Base-by-base conservation (phyloP, 2,797 vertebrate species). In the Chloroceryle inda region DNA sequence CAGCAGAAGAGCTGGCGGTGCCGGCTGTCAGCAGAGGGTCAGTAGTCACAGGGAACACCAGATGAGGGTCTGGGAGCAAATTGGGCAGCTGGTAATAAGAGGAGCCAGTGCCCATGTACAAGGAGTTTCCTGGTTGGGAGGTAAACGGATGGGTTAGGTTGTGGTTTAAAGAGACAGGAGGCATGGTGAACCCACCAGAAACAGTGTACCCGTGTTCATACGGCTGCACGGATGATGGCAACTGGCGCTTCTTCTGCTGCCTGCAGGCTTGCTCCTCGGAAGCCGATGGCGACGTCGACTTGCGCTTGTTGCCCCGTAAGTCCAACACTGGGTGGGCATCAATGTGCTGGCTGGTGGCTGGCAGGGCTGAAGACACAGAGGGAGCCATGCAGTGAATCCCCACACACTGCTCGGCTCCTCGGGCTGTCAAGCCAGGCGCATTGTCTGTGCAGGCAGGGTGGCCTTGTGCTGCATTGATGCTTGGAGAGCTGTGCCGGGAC, bases 31-130 rank as follows among this genome's bases (percentile, higher is more conserved):
- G 98, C 96, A 98, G 98, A 64, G 99, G 97, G 98, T 99, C 99
- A 89, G 99, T 98, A 97, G 99, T 98, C 95, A 99, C 98, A 88
- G 99, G 99, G 96, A 99, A 99, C 98, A 99, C 98, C 98, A 98
- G 98, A 95, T 99, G 99, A 87, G 99, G 98, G 97, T 99, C 99
- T 86, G 98, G 98, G 97, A 99, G 98, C 97, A 99, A 99, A 92
- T 99, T 98, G 68, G 99, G 98, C 89, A 99, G 98, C 98, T 99
- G 99, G 97, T 99, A 99, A 95, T 98, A 99, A 89, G 99, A 98
- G 23, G 99, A 98, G 37, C 98, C 98, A 78, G 98, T 87, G 68
- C 98, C 98, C 98, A 99, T 98, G 80, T 99, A 98, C 93, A 99
- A 97, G 78, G 99, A 98, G 96, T 99, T 99, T 97, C 97, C 98